Base-by-base conservation (phyloP, 2,888 invertebrate species). In the Aporophyla lueneburgensis region DNA sequence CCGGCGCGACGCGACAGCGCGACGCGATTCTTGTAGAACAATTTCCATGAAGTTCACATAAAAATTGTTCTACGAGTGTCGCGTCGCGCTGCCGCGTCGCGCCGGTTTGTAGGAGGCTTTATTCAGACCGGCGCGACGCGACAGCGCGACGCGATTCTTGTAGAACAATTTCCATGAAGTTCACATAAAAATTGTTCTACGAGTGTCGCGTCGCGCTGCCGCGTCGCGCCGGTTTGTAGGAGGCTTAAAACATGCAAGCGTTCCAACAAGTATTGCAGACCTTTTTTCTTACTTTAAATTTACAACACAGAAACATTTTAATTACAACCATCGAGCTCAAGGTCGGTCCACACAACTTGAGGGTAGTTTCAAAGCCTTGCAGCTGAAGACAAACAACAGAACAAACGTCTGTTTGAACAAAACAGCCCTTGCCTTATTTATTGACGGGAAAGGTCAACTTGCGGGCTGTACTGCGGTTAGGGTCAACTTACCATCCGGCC, bases 371-470 rank as follows among this genome's bases (percentile, higher is more conserved):
- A 49, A 69, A 63, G 53, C 63, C 62, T 53, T 27, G n/a, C 62
- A 49, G 40, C 61, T 40, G 40, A 33, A 65, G 68, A 78, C 83
- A 71, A 82, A 67, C 40, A 74, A 65, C 53, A 83, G 51, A 66
- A 62, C 76, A 61, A 63, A 63, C 40, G 61, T 46, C 46, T 67
- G 66, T 79, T 71, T 58, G 62, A 53, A 65, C 40, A 59, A 77
- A 67, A 59, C 53, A 71, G 68, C 33, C 54, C 71, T 62, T 54
- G 61, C 49, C 51, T 71, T 83, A 51, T 71, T 56, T 68, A 59
- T 24, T 49, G 53, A 49, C 53, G 53, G 19, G 27, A 43, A 77
- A 27, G 33, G 54, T 7, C 56, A 63, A 12, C 21, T 10, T 46
- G 58, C 21, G 79, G 51, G 43, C 19, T 65, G 33, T 33, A 33